phyloP scores from a whole-genome alignment of 2,888 invertebrate genomes.

The Cephus spinipes region DNA sequence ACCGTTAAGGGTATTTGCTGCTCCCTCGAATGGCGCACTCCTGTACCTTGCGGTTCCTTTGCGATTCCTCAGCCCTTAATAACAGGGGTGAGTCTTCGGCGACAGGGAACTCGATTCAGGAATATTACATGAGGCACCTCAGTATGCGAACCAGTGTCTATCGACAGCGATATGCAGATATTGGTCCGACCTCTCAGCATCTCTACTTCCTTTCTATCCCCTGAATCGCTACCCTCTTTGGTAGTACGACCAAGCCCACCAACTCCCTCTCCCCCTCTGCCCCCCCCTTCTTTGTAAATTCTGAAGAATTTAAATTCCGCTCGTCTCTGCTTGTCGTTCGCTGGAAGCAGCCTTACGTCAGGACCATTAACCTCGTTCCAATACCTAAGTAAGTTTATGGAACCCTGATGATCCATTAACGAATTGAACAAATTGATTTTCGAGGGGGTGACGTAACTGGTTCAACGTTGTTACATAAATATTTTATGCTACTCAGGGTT shows the following conservation, averaged over 20 bases:
- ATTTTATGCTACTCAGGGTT: background rate
- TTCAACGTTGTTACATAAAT: background rate
- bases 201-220: slow-evolving; percentile 30
- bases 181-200: slow-evolving; percentile 43
- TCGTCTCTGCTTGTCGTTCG: background rate
- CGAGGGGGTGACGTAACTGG: background rate
- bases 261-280: background rate
- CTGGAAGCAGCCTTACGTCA: background rate
- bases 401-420: background rate
- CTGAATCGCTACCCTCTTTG: background rate
- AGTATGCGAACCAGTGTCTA: slow-evolving; percentile 49
- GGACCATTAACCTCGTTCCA: slow-evolving; percentile 1
- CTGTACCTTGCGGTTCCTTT: background rate
- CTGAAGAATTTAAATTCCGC: background rate
- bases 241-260: background rate
- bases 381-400: background rate
- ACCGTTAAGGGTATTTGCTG: slow-evolving; percentile 13
- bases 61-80: slow-evolving; percentile 24
- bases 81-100: slow-evolving; percentile 16
- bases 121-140: slow-evolving; percentile 43
- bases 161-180: slow-evolving; percentile 48
- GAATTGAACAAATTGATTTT: slow-evolving; percentile 2
- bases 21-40: slow-evolving; percentile 5
- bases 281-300: background rate
- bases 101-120: slow-evolving; percentile 10